Evolutionary conservation across 35 echinoderm and acorn worm species (phyloP), one percentile per base, ranked within the genome.

Genomic region (Apostichopus parvimensis): DNA sequence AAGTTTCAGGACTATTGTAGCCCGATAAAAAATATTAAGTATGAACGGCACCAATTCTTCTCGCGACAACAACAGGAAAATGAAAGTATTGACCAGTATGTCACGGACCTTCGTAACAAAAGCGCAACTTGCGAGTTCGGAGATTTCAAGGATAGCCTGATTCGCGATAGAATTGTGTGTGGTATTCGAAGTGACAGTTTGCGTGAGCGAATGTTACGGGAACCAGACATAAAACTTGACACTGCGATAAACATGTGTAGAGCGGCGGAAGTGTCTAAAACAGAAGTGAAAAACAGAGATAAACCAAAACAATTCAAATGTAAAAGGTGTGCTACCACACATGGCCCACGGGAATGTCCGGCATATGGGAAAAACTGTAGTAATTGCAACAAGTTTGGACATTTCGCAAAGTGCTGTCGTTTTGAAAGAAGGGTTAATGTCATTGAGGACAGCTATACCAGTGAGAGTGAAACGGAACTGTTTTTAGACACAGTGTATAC

Each of bases 41-140:
- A 83, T 57, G 79, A 94, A 28, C 55, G 89, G 14, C 87, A 94
- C 79, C 81, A 78, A 81, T 91, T 94, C 78, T 94, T 91, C 14
- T 86, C 76, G 22, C 18, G 89, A 22, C 13, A 24, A 13, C 89
- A 91, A 77, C 79, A 91, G 60, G 17, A 53, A 5, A 75, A 68
- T 14, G 89, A 91, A 73, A 84, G 77, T 22, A 94, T 94, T 72
- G 88, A 91, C 17, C 92, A 94, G 20, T 94, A 90, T 18, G 12
- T 71, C 0, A 94, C 92, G 4, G 92, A 77, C 9, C 77, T 94
- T 13, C 34, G 22, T 18, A 65, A 34, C n/a, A 61, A 57, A 58
- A 56, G 77, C 4, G 57, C 17, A 26, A 54, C 81, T 0, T 95
- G 82, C 56, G 71, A 92, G 14, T 95, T 95, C 71, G 73, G 83